Conservation (phyloP, 2,797 vertebrate species). For the Dicrostonyx torquatus region DNA sequence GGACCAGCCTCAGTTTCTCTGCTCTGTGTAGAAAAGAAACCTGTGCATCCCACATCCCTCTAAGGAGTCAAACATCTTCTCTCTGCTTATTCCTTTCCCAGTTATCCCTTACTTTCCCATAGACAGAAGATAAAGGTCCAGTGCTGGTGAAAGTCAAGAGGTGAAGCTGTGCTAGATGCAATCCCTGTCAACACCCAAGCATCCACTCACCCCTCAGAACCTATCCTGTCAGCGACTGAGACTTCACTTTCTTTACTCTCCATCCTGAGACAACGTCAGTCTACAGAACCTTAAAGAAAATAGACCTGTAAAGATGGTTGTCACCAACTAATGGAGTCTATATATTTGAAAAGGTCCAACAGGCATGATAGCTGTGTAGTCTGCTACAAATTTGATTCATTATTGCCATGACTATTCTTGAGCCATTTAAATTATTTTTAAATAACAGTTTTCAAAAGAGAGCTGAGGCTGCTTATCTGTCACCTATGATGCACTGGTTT, state of each 20-base stretch:
- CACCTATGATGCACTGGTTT: no score
- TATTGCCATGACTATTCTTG: background rate
- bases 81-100: background rate
- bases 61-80: background rate
- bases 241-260: background rate
- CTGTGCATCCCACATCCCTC: background rate
- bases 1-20: background rate
- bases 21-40: background rate
- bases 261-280: background rate
- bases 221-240: background rate
- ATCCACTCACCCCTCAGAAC: accelerated
- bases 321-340: background rate
- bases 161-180: background rate
- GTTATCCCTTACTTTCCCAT: background rate
- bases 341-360: conserved; percentile 34
- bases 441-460: conserved; percentile 22
- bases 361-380: background rate
- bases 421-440: background rate
- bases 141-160: background rate
- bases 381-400: background rate
- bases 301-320: background rate
- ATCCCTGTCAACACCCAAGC: background rate
- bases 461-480: background rate
- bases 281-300: conserved; percentile 33
- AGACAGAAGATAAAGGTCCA: background rate